Conservation (phyloP, 2,113 vertebrate species). For the Ovis aries region DNA sequence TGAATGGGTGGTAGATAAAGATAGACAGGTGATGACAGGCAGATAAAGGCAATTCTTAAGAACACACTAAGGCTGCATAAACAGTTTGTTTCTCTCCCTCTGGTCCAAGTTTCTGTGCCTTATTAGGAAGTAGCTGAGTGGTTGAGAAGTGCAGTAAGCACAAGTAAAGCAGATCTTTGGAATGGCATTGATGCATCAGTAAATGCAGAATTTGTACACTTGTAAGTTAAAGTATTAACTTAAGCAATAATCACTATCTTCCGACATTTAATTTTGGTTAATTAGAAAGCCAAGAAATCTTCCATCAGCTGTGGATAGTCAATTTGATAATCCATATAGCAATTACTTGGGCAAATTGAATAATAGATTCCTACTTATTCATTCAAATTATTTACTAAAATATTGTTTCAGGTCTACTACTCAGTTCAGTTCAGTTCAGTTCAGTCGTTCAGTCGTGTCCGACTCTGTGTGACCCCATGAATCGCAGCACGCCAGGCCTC, state of each 20-base stretch:
- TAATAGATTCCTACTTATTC: background rate
- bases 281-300: background rate
- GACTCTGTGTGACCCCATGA: too few species aligned
- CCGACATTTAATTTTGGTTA: background rate
- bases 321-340: background rate
- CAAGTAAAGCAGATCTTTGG: background rate
- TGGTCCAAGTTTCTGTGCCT: background rate
- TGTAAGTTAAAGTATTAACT: background rate
- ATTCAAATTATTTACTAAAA: background rate
- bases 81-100: background rate
- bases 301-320: background rate
- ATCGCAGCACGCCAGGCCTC: too few species aligned
- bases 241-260: background rate
- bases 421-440: background rate
- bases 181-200: background rate
- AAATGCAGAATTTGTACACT: background rate
- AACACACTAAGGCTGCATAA: background rate
- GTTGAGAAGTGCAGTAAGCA: background rate
- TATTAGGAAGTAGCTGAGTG: background rate
- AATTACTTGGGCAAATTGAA: background rate
- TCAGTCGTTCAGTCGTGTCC: too few species aligned
- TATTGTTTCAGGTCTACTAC: background rate
- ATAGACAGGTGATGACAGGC: background rate
- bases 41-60: background rate
- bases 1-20: background rate